Evolutionary conservation across 2,888 invertebrate genomes (phyloP).

Genomic region (Timandra comae): DNA sequence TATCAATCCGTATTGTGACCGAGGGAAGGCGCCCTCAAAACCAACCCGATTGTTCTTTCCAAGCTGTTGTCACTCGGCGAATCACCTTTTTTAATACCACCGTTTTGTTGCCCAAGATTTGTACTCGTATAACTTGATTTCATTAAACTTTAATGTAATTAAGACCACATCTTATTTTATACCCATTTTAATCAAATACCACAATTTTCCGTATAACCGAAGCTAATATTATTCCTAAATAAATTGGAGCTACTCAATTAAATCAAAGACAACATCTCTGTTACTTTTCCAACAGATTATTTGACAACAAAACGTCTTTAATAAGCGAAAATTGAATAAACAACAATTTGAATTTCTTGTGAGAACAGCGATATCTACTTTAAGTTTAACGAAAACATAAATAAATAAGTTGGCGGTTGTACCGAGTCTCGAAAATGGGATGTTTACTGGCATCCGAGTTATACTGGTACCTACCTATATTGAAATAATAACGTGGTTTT

Average conservation of each 20-base stretch:
- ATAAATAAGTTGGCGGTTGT: constrained; percentile 27
- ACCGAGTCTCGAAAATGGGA: constrained; percentile 17
- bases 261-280: constrained; percentile 27
- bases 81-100: constrained; percentile 4
- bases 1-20: constrained; percentile 50
- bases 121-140: too few relatives aligned
- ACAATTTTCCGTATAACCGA: too few relatives aligned
- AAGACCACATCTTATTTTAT: too few relatives aligned
- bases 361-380: constrained; percentile 23
- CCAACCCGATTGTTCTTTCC: constrained; percentile 8
- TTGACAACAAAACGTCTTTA: constrained; percentile 28
- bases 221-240: constrained; percentile 7
- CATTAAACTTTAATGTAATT: too few relatives aligned
- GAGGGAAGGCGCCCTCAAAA: constrained; percentile 18
- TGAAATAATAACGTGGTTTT: constrained; percentile 39
- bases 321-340: constrained; percentile 28
- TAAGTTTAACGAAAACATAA: constrained; percentile 29
- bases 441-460: constrained; percentile 24
- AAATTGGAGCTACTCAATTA: constrained; percentile 23
- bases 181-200: too few relatives aligned
- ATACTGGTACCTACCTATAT: constrained; percentile 10
- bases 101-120: too few relatives aligned
- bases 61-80: constrained; percentile 1
- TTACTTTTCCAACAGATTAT: constrained; percentile 21
- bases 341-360: constrained; percentile 25